Evolutionary conservation across 2,113 vertebrate species (phyloP).

Genomic region (Laticauda laticaudata): DNA sequence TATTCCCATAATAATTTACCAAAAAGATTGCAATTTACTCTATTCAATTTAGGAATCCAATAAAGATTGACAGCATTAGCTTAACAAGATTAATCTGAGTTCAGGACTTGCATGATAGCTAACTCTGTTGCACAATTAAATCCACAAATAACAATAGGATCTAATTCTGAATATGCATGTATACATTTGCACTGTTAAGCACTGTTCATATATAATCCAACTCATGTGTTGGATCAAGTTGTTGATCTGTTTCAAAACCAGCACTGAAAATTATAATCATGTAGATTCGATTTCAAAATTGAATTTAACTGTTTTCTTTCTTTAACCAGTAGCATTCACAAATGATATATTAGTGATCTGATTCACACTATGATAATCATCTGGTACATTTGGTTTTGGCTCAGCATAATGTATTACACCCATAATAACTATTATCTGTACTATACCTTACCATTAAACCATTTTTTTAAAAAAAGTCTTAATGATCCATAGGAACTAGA

Average conservation of each 20-base stretch:
- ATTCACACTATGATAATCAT: neutral
- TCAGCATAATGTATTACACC: neutral
- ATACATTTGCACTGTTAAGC: neutral
- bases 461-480: neutral
- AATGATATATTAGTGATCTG: neutral
- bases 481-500: neutral
- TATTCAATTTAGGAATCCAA: neutral
- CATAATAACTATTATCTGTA: neutral
- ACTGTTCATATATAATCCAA: neutral
- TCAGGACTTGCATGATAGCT: conserved; percentile 26
- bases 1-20: neutral
- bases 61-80: neutral
- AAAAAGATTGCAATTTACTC: neutral
- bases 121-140: neutral
- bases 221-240: neutral
- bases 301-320: neutral
- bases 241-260: neutral
- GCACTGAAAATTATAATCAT: neutral
- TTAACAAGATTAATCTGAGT: neutral
- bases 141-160: neutral
- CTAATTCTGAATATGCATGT: neutral
- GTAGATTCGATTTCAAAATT: neutral
- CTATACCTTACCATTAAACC: neutral
- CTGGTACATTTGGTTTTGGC: neutral
- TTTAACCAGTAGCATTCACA: neutral